Conservation (phyloP, 2,888 invertebrate genomes). For the Baccha elongata region DNA sequence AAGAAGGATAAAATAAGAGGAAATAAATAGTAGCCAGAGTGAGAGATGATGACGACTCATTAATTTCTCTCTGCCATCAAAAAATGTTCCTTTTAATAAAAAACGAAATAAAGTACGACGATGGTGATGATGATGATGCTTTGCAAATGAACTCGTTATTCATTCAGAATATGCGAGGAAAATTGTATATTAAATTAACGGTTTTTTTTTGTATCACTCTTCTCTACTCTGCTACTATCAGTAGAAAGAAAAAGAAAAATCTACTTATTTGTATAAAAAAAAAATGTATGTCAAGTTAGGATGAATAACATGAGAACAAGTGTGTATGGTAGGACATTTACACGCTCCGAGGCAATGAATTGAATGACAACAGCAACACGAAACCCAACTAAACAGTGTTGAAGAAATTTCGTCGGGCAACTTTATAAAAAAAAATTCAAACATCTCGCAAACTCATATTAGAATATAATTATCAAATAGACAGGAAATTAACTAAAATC, state of each 20-base stretch:
- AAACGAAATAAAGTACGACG: neutral
- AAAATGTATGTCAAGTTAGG: slow-evolving; percentile 71
- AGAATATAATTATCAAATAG: no score
- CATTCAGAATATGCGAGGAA: slow-evolving; percentile 32
- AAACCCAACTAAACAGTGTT: neutral
- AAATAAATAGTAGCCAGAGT: slow-evolving; percentile 34
- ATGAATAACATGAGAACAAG: slow-evolving; percentile 64
- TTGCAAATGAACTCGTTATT: slow-evolving; percentile 64
- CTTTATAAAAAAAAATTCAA: no score
- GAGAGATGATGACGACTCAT: slow-evolving; percentile 49
- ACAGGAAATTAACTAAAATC: no score
- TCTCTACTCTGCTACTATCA: neutral
- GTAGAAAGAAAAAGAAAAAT: slow-evolving; percentile 11
- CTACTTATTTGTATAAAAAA: neutral
- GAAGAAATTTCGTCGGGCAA: neutral
- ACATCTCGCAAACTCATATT: no score
- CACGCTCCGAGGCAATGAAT: slow-evolving; percentile 67
- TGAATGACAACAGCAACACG: slow-evolving; percentile 44
- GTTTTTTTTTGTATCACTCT: slow-evolving; percentile 12
- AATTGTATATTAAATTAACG: slow-evolving; percentile 55
- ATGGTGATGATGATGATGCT: slow-evolving; percentile 28
- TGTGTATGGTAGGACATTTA: slow-evolving; percentile 64
- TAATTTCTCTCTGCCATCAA: slow-evolving; percentile 33
- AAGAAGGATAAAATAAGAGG: slow-evolving; percentile 16
- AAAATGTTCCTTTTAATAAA: slow-evolving; percentile 7